Percentiles rank a stretch among this genome's conserved stretches.
These are phyloP conservation scores for Pristionchus fissidentatus DNA, from an alignment of 2,888 invertebrate species.

Conservation along the genomic window DNA sequence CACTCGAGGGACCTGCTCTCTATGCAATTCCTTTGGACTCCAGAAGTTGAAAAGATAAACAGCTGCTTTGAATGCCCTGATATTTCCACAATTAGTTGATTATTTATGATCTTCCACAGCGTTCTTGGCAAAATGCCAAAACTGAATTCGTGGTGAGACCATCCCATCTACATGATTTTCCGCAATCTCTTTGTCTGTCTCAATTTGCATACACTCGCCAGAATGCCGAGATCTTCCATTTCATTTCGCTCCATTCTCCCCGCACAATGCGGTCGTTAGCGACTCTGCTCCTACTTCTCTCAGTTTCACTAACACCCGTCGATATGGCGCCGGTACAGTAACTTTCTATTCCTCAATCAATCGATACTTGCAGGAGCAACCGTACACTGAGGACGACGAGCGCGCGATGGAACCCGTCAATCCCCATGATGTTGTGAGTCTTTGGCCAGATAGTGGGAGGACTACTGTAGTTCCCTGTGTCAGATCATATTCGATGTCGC, in stretches of 20 bases:
- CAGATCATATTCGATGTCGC: neutral
- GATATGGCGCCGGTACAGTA: neutral
- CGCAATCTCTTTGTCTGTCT: neutral
- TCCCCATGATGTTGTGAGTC: neutral
- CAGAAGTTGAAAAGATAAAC: constrained; percentile 34
- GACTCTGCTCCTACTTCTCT: constrained; percentile 1
- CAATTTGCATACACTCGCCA: neutral
- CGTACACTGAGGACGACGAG: constrained; percentile 8
- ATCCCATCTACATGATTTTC: neutral
- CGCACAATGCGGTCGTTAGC: neutral
- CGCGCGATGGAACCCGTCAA: neutral
- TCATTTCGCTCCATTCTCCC: neutral
- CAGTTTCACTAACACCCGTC: neutral
- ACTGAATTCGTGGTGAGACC: too few species aligned
- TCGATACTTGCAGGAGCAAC: neutral
- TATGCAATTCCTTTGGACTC: neutral
- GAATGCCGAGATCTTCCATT: neutral
- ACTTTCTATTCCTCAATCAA: neutral
- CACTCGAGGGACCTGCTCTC: neutral
- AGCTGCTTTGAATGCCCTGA: constrained; percentile 33
- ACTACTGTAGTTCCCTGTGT: too few species aligned
- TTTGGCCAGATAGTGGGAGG: too few species aligned
- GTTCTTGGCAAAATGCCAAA: too few species aligned
- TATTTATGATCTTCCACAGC: too few species aligned
- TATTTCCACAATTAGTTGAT: neutral